Evolutionary conservation across 2,888 invertebrate species (phyloP).

Genomic region (Epirrita christyi): DNA sequence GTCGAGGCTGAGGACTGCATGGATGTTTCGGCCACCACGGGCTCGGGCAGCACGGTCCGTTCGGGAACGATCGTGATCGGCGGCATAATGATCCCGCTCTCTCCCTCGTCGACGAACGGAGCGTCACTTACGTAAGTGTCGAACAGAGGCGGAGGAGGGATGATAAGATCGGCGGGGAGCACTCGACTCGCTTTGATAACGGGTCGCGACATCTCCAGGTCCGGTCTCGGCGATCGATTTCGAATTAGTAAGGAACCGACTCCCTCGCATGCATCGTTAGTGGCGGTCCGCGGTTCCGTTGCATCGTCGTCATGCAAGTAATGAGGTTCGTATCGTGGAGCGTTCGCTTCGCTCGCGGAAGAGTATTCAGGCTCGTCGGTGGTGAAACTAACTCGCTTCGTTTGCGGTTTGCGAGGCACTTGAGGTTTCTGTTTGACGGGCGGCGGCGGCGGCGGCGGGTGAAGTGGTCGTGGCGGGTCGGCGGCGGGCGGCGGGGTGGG

Average conservation of each 20-base stretch:
- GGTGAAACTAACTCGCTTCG: conserved; percentile 82
- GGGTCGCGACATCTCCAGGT: conserved; percentile 61
- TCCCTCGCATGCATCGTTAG: conserved; percentile 81
- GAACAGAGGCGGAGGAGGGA: conserved; percentile 80
- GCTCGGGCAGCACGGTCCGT: conserved; percentile 69
- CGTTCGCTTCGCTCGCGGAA: conserved; percentile 55
- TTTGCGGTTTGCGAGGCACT: conserved; percentile 79
- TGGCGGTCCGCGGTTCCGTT: conserved; percentile 53
- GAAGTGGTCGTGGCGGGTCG: conserved; percentile 46
- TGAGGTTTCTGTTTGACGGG: conserved; percentile 71
- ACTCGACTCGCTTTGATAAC: conserved; percentile 62
- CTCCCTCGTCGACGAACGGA: conserved; percentile 55
- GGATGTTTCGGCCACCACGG: conserved; percentile 74
- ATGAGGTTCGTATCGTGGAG: conserved; percentile 58
- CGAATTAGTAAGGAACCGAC: conserved; percentile 74
- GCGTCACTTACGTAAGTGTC: conserved; percentile 74
- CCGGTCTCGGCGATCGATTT: conserved; percentile 60
- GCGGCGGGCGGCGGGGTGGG: conserved; percentile 51
- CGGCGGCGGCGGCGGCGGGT: conserved; percentile 60
- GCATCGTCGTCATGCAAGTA: conserved; percentile 61
- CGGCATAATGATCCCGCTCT: conserved; percentile 57
- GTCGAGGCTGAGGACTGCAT: conserved; percentile 76
- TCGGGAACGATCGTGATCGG: conserved; percentile 73
- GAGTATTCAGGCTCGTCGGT: conserved; percentile 52
- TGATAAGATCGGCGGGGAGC: conserved; percentile 76